Evolutionary conservation across 2,113 vertebrate species (phyloP).

Genomic region (Siniperca knerii): DNA sequence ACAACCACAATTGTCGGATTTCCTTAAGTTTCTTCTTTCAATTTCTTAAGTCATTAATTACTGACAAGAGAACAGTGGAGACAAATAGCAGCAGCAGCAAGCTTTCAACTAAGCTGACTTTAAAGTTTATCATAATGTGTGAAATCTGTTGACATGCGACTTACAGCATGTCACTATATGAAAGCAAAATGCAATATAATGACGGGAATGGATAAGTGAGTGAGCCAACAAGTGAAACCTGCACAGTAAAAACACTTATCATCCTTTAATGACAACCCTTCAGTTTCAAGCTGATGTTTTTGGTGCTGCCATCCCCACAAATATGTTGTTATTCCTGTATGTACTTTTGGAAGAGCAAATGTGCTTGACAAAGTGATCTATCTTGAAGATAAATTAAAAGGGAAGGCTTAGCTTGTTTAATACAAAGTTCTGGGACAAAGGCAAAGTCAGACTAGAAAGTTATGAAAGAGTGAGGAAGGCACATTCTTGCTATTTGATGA

Average conservation of each 20-base stretch:
- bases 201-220: neutral
- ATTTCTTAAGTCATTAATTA: constrained; percentile 16
- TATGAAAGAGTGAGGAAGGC: constrained; percentile 9
- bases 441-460: neutral
- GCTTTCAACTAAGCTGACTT: neutral
- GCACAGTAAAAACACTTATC: neutral
- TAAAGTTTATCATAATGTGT: constrained; percentile 12
- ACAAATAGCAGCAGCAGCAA: constrained; percentile 1
- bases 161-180: neutral
- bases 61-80: neutral
- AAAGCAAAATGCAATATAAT: neutral
- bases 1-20: neutral
- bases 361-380: neutral
- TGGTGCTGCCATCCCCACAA: neutral
- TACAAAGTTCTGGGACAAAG: neutral
- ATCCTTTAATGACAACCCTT: neutral
- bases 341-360: neutral
- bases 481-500: constrained; percentile 23
- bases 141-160: neutral
- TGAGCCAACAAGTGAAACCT: neutral
- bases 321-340: neutral
- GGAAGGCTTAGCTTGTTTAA: neutral
- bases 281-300: neutral
- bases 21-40: neutral
- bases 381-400: neutral